Evolutionary conservation across 2,113 vertebrate species (phyloP), one percentile per base, ranked within the genome.

Genomic region (Ageneiosus marmoratus): DNA sequence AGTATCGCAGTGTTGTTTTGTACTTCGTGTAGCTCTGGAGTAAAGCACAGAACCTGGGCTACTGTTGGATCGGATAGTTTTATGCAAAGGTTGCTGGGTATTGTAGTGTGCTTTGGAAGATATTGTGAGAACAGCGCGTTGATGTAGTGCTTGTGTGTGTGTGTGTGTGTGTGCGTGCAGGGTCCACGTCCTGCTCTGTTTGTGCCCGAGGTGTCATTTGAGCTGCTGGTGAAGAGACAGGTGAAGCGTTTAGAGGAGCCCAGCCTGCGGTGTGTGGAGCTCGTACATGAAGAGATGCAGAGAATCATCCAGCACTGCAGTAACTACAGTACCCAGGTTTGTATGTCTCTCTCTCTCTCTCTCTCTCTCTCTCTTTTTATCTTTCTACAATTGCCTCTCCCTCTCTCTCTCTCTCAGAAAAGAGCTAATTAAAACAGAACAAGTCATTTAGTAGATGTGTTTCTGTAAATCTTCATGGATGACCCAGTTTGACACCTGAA

Each of bases 271-370:
- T 99, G 98, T 41, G 98, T 99, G 87, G 98, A 99, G 87, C 93
- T 99, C 56, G 98, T 99, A 78, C 98, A 99, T 1, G 98, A 99
- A 87, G 98, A 99, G 92, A 99, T 99, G 98, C 98, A 99, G 87
- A 94, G 98, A 90, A 99, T 99, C 86, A 99, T 99, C 87, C 98
- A 99, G 85, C 98, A 99, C 46, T 99, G 98, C 92, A 98, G 97
- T 90, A 99, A 97, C 91, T 99, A 98, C 89, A 99, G 97, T 84
- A 99, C 98, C 5, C 98, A 99, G 96, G 97, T 99, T 44, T 32
- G 53, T 27, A 41, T n/a, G 8, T 74, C 22, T 72, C 7, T 13
- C 18, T 34, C n/a, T 76, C 56, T n/a, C n/a, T n/a, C 9, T 46
- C 18, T 48, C 4, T 73, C 8, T 2, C 10, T 37, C 10, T 77